Evolutionary conservation across 2,113 vertebrate genomes (phyloP), one percentile per base, ranked within the genome.

Genomic region (Solea senegalensis): DNA sequence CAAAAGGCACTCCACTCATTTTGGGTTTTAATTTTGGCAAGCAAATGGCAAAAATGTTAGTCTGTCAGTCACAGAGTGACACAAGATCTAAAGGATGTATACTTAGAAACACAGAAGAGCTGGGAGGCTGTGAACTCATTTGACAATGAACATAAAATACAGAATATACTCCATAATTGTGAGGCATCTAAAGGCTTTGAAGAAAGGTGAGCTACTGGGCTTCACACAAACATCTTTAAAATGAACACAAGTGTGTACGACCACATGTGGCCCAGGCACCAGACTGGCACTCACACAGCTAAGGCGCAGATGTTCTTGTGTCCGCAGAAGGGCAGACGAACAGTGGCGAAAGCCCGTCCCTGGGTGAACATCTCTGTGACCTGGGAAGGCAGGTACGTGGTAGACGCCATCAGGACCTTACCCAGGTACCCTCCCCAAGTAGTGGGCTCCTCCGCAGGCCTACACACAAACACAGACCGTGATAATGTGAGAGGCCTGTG

Each of bases 281-380:
- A 72, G 55, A 49, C 45, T 8, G 16, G 3, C 62, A 95, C 96
- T 97, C 88, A 99, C 98, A 96, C 95, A 85, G 97, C 95, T 60
- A 99, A 92, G 0, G 97, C 93, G 65, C 97, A 99, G 93, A 99
- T 98, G 91, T 99, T 99, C 90, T 98, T 99, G 89, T 98, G 96
- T 65, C 97, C 97, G 0, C 97, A 99, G 94, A 99, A 99, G 0
- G 98, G 97, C 91, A 99, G 93, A 46, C 97, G 95, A 16, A 99
- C 97, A 0, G 98, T 99, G 59, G 98, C 98, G 28, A 99, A 99
- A 76, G 98, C 98, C 84, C 98, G 92, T 0, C 97, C 98, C 91
- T 99, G 98, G 80, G 96, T 98, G 92, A 99, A 98, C 98, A 99
- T 99, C 81, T 99, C 98, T 0, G 98, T 98, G 41, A 99, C 97